Evolutionary conservation across 2,888 invertebrate species (phyloP).

Genomic region (Amaurobius ferox): DNA sequence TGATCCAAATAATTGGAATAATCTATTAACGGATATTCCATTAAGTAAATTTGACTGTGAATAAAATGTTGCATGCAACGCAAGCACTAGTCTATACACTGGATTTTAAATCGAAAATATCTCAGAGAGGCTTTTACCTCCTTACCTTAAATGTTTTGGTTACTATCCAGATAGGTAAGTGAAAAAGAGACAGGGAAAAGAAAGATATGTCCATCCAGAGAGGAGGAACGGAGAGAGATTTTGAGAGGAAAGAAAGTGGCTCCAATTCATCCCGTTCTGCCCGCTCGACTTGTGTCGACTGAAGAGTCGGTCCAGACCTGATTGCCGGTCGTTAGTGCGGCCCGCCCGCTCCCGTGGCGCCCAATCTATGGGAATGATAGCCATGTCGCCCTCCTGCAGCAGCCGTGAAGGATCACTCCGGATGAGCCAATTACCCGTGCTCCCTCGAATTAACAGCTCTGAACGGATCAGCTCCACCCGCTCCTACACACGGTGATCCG

Average conservation of each 20-base stretch:
- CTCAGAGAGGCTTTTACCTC: too few species aligned
- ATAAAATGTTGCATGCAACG: too few species aligned
- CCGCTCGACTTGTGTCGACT: slow-evolving; percentile 50
- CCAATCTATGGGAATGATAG: neutral
- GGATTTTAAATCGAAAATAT: too few species aligned
- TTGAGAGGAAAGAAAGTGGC: neutral
- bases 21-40: too few species aligned
- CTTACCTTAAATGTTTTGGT: neutral
- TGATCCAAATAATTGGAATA: too few species aligned
- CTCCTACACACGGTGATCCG: neutral
- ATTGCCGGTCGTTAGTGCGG: slow-evolving; percentile 68
- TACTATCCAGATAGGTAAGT: neutral
- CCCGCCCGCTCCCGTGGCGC: slow-evolving; percentile 37
- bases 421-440: slow-evolving; percentile 1
- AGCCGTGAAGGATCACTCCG: neutral
- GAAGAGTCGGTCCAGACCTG: slow-evolving; percentile 50
- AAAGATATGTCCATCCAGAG: neutral
- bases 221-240: neutral
- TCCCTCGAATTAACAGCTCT: slow-evolving; percentile 3
- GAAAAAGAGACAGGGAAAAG: neutral
- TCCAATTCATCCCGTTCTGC: slow-evolving; percentile 38
- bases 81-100: too few species aligned
- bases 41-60: too few species aligned
- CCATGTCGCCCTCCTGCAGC: neutral
- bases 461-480: neutral